Base-by-base conservation (phyloP, 1,140 invertebrate genomes). In the Arion vulgaris region DNA sequence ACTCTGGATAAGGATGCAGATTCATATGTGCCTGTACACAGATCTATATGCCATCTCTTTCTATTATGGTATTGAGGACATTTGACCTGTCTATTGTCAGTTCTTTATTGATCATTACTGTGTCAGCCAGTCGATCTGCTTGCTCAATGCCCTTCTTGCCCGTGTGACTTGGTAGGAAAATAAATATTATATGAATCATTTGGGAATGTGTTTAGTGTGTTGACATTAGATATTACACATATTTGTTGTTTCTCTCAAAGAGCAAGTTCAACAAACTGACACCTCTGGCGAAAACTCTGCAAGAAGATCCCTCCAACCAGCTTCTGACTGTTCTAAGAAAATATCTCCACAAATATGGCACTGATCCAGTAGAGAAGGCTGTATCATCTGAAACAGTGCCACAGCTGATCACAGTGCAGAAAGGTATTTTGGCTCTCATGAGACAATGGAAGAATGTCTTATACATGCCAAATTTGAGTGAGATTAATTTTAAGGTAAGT, bases 391-490 rank as follows among this genome's bases (percentile, higher is more conserved):
- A 95, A 28, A 95, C 96, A 88, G 93, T 98, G 57, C 97, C 98
- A 19, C 95, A 96, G 76, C 92, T 98, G 11, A 97, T 96, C 79
- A 98, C 96, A 0, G 93, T 99, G n/a, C 94, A 97, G 86, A 92
- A 97, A 95, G 97, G 96, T n/a, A 95, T 98, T 32, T 95, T 98
- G 89, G 96, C 97, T 69, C 91, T 99, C 32, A 98, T 96, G 88
- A 94, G 97, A 2, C 97, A 99, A 90, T 99, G 98, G 98, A 99
- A 99, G 92, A 98, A 98, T 91, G 96, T 97, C 5, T 92, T 99
- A 1, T 98, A 98, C 89, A 98, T 98, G 86, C 98, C 98, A 0
- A 93, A 98, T 72, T 93, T 98, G 51, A 94, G 97, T 75, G 96
- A 98, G 87, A 96, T 97, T 26, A 87, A 88, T 66, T 90, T 91